Evolutionary conservation across 2,888 invertebrate species (phyloP).

Genomic region (Drosophila neotestacea): DNA sequence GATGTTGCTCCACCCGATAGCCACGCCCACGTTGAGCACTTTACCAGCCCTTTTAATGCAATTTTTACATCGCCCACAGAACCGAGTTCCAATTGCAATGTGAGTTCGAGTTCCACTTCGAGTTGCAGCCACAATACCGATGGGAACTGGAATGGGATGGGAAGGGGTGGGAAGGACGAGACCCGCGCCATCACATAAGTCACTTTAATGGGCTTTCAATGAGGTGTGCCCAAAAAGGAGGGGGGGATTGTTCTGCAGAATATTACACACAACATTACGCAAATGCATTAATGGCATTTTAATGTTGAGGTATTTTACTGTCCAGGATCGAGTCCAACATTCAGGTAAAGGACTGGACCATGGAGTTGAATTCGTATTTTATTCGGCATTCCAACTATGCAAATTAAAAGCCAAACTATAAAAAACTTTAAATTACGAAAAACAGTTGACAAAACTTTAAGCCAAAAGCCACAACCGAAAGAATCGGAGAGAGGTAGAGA

Average conservation of each 20-base stretch:
- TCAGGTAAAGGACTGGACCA: slow-evolving; percentile 49
- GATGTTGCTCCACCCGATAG: slow-evolving; percentile 27
- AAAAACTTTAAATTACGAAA: slow-evolving; percentile 65
- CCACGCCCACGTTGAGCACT: slow-evolving; percentile 45
- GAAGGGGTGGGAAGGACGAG: not conserved
- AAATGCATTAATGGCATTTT: slow-evolving; percentile 80
- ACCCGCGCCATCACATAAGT: slow-evolving; percentile 66
- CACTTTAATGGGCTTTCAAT: slow-evolving; percentile 80
- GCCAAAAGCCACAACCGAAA: slow-evolving; percentile 30
- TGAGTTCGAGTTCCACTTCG: slow-evolving; percentile 36
- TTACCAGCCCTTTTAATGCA: slow-evolving; percentile 70
- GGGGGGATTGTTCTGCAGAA: slow-evolving; percentile 23
- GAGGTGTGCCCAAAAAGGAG: slow-evolving; percentile 61
- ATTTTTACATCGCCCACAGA: slow-evolving; percentile 62
- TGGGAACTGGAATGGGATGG: not conserved
- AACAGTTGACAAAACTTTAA: slow-evolving; percentile 69
- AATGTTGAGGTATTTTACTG: slow-evolving; percentile 74
- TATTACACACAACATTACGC: slow-evolving; percentile 75
- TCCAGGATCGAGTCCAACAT: not conserved
- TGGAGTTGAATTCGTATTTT: not conserved
- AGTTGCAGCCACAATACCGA: slow-evolving; percentile 20
- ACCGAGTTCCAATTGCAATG: slow-evolving; percentile 35
- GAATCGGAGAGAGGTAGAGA: not conserved
- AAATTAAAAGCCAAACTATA: slow-evolving; percentile 63
- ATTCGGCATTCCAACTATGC: slow-evolving; percentile 60